phyloP scores from a whole-genome alignment of 2,113 vertebrate species.

The Pachypanchax playfairii region DNA sequence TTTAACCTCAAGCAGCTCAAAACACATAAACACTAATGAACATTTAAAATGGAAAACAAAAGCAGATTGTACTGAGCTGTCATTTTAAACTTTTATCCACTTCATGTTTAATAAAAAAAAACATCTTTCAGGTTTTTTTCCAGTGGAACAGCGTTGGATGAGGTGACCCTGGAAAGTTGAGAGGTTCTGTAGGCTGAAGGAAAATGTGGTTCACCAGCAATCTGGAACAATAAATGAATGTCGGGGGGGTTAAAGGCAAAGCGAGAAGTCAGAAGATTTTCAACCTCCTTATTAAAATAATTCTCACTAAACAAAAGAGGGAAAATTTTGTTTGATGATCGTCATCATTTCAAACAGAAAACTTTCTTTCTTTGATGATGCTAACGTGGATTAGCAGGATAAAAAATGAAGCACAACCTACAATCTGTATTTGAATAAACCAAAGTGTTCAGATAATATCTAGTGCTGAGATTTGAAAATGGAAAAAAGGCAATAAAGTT shows the following conservation, averaged over 20 bases:
- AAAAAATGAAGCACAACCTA: not conserved
- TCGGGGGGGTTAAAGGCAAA: too few species aligned
- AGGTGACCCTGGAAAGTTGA: constrained; percentile 50
- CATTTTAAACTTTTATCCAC: constrained; percentile 12
- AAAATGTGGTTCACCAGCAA: constrained; percentile 56
- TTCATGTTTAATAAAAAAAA: constrained; percentile 27
- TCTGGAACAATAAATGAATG: constrained; percentile 20
- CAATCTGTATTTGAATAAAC: constrained; percentile 1
- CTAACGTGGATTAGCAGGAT: constrained; percentile 20
- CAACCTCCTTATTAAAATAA: too few species aligned
- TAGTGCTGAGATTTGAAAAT: constrained; percentile 29
- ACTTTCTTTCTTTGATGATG: too few species aligned
- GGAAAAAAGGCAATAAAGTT: constrained; percentile 21
- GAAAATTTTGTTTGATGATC: too few species aligned
- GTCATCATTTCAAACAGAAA: too few species aligned
- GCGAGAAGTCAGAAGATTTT: too few species aligned
- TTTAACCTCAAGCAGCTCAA: not conserved
- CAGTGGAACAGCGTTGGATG: constrained; percentile 36
- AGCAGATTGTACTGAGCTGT: not conserved
- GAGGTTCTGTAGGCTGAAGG: constrained; percentile 44
- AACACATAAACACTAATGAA: not conserved
- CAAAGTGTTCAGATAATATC: constrained; percentile 20
- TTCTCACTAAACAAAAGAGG: too few species aligned
- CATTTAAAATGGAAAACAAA: not conserved
- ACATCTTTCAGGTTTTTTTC: constrained; percentile 33